Evolutionary conservation across 2,113 vertebrate genomes (phyloP).

Genomic region (Athene noctua): DNA sequence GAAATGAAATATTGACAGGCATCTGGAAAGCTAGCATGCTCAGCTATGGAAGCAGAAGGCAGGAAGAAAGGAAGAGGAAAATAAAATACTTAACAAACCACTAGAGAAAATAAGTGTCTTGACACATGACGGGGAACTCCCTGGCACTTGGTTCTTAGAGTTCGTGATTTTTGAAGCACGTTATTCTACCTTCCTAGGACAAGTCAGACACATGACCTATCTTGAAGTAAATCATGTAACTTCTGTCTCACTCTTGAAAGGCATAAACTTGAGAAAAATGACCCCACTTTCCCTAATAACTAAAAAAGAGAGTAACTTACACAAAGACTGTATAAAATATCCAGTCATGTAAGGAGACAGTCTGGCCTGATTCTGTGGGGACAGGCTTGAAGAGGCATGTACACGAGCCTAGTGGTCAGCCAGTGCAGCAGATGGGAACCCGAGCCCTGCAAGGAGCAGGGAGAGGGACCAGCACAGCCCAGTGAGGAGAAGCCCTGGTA

Average conservation of each 20-base stretch:
- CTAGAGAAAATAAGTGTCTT: neutral
- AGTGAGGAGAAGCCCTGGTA: neutral
- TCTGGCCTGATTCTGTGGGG: neutral
- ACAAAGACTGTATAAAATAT: neutral
- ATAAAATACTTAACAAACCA: neutral
- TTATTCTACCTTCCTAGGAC: neutral
- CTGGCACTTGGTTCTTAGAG: neutral
- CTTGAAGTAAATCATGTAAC: neutral
- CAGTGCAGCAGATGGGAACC: accelerated
- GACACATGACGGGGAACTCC: accelerated
- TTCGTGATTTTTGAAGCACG: neutral
- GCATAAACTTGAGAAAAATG: neutral
- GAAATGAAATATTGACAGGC: neutral
- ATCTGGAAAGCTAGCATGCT: neutral
- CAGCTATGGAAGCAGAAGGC: neutral
- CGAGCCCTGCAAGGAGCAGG: accelerated
- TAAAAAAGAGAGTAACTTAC: neutral
- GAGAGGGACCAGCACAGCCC: accelerated
- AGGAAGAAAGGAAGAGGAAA: neutral
- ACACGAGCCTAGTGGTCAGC: accelerated
- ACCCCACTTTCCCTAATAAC: neutral
- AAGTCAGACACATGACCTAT: neutral
- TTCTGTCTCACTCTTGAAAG: neutral
- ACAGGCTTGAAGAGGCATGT: neutral
- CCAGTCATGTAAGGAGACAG: neutral